A percentile compares a stretch with the other conserved stretches of the same genome.
Conservation (phyloP, 2,888 invertebrate species). For the Melangyna quadrimaculata region DNA sequence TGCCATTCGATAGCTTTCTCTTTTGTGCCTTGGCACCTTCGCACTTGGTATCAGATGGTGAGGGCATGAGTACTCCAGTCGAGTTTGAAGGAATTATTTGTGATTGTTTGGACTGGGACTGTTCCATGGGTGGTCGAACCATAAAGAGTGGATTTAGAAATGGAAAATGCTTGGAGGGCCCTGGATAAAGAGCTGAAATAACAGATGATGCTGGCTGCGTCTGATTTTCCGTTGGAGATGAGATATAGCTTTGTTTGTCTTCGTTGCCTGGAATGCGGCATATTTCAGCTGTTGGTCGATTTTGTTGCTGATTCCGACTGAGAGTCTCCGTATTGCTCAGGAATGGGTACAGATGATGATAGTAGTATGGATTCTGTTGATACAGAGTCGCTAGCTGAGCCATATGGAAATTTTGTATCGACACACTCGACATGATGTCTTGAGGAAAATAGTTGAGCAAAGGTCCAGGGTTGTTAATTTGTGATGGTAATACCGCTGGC, state of each 20-base stretch:
- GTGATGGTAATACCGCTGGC: not conserved
- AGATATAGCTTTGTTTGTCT: not conserved
- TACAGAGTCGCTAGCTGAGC: slow-evolving; percentile 74
- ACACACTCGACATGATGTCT: slow-evolving; percentile 72
- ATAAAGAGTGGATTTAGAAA: slow-evolving; percentile 30
- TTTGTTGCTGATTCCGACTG: slow-evolving; percentile 35
- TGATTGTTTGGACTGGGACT: not conserved
- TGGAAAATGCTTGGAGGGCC: slow-evolving; percentile 1
- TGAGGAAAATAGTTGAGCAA: slow-evolving; percentile 36
- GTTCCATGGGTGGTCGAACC: not conserved
- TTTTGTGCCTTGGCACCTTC: slow-evolving; percentile 13
- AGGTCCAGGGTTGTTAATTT: not conserved
- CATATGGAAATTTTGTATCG: slow-evolving; percentile 74
- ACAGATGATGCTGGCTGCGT: not conserved
- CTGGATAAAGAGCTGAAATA: not conserved
- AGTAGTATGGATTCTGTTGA: slow-evolving; percentile 74
- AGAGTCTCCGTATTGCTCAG: slow-evolving; percentile 22
- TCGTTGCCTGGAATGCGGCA: slow-evolving; percentile 3
- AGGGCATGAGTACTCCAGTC: not conserved
- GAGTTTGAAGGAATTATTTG: not conserved
- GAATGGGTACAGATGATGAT: slow-evolving; percentile 46
- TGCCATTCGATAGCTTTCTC: slow-evolving; percentile 24
- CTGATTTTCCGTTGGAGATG: not conserved
- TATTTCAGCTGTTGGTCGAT: slow-evolving; percentile 16
- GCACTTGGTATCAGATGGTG: not conserved